Evolutionary conservation across 1,140 invertebrate species (phyloP).

Genomic region (Lethrus apterus): DNA sequence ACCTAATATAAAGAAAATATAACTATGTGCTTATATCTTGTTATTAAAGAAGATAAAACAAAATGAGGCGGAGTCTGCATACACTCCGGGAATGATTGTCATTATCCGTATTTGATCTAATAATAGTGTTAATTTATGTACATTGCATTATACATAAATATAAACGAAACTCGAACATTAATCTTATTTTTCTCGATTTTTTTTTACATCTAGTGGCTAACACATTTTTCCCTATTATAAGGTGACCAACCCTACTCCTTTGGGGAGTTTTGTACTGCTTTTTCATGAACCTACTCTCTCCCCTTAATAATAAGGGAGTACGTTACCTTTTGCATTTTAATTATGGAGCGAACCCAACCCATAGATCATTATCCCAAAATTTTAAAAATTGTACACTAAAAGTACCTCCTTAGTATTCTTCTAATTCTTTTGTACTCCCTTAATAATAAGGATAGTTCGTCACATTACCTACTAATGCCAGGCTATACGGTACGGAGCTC

Average conservation of each 20-base stretch:
- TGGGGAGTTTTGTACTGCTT: background rate
- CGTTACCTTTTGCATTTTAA: background rate
- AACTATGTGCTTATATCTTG: slow-evolving; percentile 31
- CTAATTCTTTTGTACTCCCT: slow-evolving; percentile 5
- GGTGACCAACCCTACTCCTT: too few species aligned
- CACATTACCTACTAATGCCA: too few species aligned
- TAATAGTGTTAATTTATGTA: slow-evolving; percentile 42
- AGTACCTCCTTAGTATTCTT: background rate
- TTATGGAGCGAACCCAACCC: background rate
- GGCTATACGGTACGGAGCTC: too few species aligned
- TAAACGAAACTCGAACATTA: slow-evolving; percentile 33
- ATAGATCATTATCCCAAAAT: background rate
- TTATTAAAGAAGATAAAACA: too few species aligned
- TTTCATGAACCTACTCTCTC: background rate
- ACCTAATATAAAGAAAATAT: slow-evolving; percentile 32
- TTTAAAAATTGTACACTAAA: too few species aligned
- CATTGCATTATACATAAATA: slow-evolving; percentile 40
- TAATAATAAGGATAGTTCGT: too few species aligned
- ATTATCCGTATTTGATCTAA: slow-evolving; percentile 40
- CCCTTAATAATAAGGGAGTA: background rate
- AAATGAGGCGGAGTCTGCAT: slow-evolving; percentile 27
- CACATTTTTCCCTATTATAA: too few species aligned
- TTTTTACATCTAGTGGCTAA: background rate
- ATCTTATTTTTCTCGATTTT: slow-evolving; percentile 4
- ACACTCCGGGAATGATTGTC: slow-evolving; percentile 39